These are phyloP conservation scores for Sabellastarte sp. DNA, from an alignment of 2,888 invertebrate species.

Conservation along the genomic window DNA sequence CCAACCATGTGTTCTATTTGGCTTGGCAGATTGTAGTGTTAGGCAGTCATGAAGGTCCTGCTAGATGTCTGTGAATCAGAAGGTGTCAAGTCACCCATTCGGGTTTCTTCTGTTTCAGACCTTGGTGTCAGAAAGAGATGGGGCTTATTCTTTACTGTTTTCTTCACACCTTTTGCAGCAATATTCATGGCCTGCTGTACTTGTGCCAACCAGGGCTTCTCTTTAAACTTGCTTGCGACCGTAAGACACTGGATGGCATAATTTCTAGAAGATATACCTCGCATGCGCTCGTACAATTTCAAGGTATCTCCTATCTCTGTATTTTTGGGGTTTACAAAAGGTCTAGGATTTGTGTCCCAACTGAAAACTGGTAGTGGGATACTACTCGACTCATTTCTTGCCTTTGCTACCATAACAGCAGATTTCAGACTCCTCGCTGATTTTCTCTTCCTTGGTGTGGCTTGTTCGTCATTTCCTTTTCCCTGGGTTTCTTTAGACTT, in stretches of 20 bases:
- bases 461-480: neutral
- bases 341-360: slow-evolving; percentile 41
- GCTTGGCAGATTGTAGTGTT: no score
- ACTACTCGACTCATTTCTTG: slow-evolving; percentile 36
- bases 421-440: slow-evolving; percentile 8
- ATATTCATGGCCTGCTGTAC: slow-evolving; percentile 53
- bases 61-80: neutral
- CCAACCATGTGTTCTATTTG: no score
- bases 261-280: slow-evolving; percentile 48
- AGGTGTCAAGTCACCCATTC: neutral
- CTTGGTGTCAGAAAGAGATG: slow-evolving; percentile 13
- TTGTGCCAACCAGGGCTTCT: slow-evolving; percentile 56
- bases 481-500: neutral
- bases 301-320: slow-evolving; percentile 27
- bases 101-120: neutral
- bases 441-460: neutral
- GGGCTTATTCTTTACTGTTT: slow-evolving; percentile 12
- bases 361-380: slow-evolving; percentile 48
- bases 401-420: slow-evolving; percentile 28
- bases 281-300: slow-evolving; percentile 40
- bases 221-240: slow-evolving; percentile 54
- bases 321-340: slow-evolving; percentile 28
- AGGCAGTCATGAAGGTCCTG: neutral
- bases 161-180: slow-evolving; percentile 44
- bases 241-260: slow-evolving; percentile 54